These are phyloP conservation scores for Lota lota DNA, from an alignment of 2,113 vertebrate genomes.

Conservation along the genomic window DNA sequence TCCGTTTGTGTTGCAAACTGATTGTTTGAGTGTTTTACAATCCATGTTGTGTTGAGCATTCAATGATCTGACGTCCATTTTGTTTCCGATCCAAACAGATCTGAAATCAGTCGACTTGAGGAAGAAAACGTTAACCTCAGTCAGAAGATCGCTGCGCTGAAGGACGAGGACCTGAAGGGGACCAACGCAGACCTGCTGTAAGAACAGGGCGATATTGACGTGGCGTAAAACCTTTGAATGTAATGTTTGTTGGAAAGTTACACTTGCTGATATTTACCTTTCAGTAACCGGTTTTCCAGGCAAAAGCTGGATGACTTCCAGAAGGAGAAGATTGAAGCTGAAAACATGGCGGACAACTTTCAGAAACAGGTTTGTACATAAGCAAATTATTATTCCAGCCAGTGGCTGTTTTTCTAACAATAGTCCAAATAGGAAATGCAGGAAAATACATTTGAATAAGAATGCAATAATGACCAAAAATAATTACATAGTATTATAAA, in stretches of 20 bases:
- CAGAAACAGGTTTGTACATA: conserved; percentile 79
- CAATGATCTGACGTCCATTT: not conserved
- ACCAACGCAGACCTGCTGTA: conserved; percentile 82
- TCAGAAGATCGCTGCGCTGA: conserved; percentile 75
- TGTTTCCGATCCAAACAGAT: conserved; percentile 58
- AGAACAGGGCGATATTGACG: conserved; percentile 31
- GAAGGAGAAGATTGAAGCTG: conserved; percentile 78
- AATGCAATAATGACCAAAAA: too few species aligned
- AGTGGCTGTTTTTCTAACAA: too few species aligned
- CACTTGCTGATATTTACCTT: not conserved
- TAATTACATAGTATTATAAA: too few species aligned
- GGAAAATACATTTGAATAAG: too few species aligned
- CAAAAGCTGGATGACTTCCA: conserved; percentile 78
- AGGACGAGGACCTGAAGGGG: conserved; percentile 79
- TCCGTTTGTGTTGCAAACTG: not conserved
- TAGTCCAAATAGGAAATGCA: too few species aligned
- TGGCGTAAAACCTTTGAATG: not conserved
- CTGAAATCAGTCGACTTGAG: conserved; percentile 79
- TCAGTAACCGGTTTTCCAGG: conserved; percentile 52
- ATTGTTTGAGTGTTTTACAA: not conserved
- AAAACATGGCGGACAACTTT: conserved; percentile 79
- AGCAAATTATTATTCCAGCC: not conserved
- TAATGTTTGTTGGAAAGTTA: not conserved
- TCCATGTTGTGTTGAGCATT: not conserved
- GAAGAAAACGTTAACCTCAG: conserved; percentile 81